Base-by-base conservation (phyloP, 2,888 invertebrate species). In the Crocallis elinguaria region DNA sequence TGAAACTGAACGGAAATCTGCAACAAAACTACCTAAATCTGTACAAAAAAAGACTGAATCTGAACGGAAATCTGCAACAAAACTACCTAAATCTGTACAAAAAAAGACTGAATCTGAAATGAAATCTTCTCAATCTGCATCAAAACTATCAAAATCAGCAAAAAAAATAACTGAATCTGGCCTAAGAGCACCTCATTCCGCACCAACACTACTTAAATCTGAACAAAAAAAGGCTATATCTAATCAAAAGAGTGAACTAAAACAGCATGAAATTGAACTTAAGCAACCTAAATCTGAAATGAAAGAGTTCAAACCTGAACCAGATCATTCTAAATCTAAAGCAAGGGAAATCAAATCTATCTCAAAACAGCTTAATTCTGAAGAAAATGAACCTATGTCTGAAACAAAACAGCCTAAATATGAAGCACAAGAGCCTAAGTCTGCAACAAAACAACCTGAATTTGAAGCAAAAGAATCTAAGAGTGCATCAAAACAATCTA, bases 211-310 rank as follows among this genome's bases (percentile, higher is more conserved):
- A n/a, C n/a, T n/a, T n/a, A n/a, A n/a, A n/a, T n/a, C n/a, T n/a
- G n/a, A n/a, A 30, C 16, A 8, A 30, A 48, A 38, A 25, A 13
- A 41, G 33, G 7, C 21, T 7, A 19, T 4, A 19, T 19, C 19
- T 19, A 19, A 19, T 19, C 19, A 6, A 19, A 19, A 19, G 19
- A 36, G 30, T 9, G 23, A 19, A 8, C 32, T n/a, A 12, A 38
- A 33, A 8, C 14, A 7, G 11, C 13, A 5, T 9, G 45, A 49
- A 23, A 33, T 35, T 49, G 41, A 57, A 8, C 16, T 17, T 12
- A 50, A 50, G 38, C 42, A 19, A 27, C 27, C n/a, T n/a, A 27
- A 27, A 27, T 27, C 27, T 54, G 12, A 11, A 36, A 30, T 49
- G 29, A 36, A 51, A 36, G 42, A 57, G 13, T 7, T n/a, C 32